Evolutionary conservation across 2,888 invertebrate species (phyloP).

Genomic region (Trimorus sp.): DNA sequence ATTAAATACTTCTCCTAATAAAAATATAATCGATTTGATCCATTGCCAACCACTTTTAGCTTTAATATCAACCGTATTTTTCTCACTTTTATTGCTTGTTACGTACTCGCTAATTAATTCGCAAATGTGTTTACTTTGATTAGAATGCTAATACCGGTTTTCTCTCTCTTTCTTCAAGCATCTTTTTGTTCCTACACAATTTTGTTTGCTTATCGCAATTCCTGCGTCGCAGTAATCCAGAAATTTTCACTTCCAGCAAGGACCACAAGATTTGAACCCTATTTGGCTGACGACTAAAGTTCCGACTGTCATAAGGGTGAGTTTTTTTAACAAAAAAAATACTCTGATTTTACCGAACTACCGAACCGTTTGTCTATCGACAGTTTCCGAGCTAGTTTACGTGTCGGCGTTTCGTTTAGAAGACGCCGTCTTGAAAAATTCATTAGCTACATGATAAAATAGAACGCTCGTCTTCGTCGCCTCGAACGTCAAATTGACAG

Average conservation of each 20-base stretch:
- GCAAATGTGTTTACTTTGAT: slow-evolving; percentile 32
- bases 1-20: not conserved
- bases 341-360: no score
- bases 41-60: slow-evolving; percentile 6
- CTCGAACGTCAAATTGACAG: slow-evolving; percentile 23
- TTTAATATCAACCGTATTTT: slow-evolving; percentile 1
- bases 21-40: slow-evolving; percentile 4
- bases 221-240: not conserved
- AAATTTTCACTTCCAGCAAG: slow-evolving; percentile 78
- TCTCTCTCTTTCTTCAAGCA: not conserved
- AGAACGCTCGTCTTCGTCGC: not conserved
- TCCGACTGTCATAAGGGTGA: slow-evolving; percentile 81
- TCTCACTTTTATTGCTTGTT: slow-evolving; percentile 21
- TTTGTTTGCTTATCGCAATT: not conserved
- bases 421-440: not conserved
- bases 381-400: not conserved
- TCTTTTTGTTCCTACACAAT: slow-evolving; percentile 1
- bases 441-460: slow-evolving; percentile 6
- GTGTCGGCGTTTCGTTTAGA: not conserved
- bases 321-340: slow-evolving; percentile 37
- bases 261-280: slow-evolving; percentile 81
- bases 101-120: slow-evolving; percentile 18
- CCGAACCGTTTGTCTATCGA: no score
- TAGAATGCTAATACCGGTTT: slow-evolving; percentile 18
- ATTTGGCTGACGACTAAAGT: slow-evolving; percentile 81